phyloP scores from a whole-genome alignment of 2,113 vertebrate species.

The Chloropsis cyanopogon region DNA sequence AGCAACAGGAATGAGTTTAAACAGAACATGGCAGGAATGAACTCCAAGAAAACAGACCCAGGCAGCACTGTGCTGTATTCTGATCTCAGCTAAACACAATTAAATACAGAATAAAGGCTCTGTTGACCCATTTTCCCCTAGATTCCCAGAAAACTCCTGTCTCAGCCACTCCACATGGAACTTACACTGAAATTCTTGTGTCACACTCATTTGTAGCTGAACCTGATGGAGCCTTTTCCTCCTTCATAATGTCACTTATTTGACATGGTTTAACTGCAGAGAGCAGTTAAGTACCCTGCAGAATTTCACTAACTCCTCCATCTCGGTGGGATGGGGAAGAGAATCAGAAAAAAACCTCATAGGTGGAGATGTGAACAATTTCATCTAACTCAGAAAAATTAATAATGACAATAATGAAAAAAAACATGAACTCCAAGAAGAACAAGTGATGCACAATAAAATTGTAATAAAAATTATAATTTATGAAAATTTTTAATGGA shows the following conservation, averaged over 20 bases:
- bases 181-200: background rate
- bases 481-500: background rate
- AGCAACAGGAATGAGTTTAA: background rate
- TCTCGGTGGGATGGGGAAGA: background rate
- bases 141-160: background rate
- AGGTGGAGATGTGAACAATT: background rate
- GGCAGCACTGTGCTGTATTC: background rate
- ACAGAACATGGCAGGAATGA: background rate
- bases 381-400: background rate
- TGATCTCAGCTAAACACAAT: background rate
- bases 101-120: background rate
- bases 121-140: background rate
- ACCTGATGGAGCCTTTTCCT: background rate
- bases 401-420: background rate
- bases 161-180: background rate
- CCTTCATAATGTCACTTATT: background rate
- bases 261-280: background rate
- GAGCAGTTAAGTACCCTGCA: background rate
- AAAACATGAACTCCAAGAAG: background rate
- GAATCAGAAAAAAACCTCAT: background rate
- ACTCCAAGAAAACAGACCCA: background rate
- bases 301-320: background rate
- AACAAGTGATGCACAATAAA: background rate
- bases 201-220: accelerated
- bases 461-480: background rate